These are phyloP conservation scores for Ceyx melanurus DNA, from an alignment of 2,113 vertebrate species.

Conservation along the genomic window DNA sequence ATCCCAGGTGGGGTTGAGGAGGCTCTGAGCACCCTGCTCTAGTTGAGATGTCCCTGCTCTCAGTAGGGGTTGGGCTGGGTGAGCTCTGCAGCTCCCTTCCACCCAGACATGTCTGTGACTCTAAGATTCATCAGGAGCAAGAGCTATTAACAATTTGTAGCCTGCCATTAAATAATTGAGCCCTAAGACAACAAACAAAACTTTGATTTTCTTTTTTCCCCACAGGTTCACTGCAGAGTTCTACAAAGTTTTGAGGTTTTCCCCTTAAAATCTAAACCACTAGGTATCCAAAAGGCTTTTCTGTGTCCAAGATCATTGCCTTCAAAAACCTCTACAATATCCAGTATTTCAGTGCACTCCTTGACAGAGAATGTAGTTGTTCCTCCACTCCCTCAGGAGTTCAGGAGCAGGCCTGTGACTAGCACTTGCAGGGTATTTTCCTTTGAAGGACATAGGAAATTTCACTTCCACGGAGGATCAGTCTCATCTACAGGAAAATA, in stretches of 20 bases:
- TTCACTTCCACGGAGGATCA: not conserved
- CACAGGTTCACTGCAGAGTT: not conserved
- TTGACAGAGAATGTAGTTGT: not conserved
- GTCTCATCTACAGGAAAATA: not conserved
- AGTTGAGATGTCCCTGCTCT: too few relatives aligned
- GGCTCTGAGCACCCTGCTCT: too few relatives aligned
- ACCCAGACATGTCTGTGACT: too few relatives aligned
- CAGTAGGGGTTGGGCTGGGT: too few relatives aligned
- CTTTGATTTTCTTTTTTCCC: not conserved
- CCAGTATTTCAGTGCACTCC: not conserved
- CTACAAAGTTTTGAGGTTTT: not conserved
- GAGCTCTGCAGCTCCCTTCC: too few relatives aligned
- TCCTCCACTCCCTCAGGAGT: not conserved
- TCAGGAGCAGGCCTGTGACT: not conserved
- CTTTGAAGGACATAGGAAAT: not conserved
- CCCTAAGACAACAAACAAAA: not conserved
- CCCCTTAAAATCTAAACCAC: not conserved
- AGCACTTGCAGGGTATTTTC: not conserved
- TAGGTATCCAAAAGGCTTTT: not conserved
- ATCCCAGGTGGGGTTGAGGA: too few relatives aligned
- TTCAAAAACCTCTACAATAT: not conserved
- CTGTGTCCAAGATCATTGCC: not conserved
- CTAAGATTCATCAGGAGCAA: not conserved
- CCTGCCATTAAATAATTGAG: not conserved
- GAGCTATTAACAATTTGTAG: not conserved